Percentiles rank a stretch among this genome's conserved stretches.
phyloP scores from a whole-genome alignment of 2,113 vertebrate species.

The Gadus chalcogrammus region DNA sequence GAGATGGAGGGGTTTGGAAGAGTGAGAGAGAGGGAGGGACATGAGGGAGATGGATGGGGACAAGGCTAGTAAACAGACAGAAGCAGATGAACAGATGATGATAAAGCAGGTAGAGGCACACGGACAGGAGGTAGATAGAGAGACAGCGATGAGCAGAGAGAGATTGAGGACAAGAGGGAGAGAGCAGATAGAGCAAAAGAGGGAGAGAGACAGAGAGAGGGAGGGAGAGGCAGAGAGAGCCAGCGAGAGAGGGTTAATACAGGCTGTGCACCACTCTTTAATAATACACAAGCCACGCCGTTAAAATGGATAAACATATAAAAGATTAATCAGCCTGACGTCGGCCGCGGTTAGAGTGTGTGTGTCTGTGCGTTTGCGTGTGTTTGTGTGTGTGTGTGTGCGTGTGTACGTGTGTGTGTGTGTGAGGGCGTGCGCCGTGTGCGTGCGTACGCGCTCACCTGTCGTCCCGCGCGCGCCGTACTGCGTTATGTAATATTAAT shows the following conservation, averaged over 20 bases:
- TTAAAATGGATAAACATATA: constrained; percentile 75
- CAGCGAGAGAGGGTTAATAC: constrained; percentile 60
- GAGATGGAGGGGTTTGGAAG: background rate
- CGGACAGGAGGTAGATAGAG: constrained; percentile 6
- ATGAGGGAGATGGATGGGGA: constrained; percentile 46
- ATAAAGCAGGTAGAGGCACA: constrained; percentile 37
- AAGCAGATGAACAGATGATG: constrained; percentile 50
- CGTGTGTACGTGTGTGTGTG: background rate
- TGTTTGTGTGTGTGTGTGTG: constrained; percentile 7
- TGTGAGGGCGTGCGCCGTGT: background rate
- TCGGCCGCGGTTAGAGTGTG: constrained; percentile 21
- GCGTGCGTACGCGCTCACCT: background rate
- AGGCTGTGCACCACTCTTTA: constrained; percentile 51
- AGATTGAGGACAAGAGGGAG: no score
- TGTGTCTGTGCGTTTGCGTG: constrained; percentile 15
- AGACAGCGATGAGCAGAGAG: no score
- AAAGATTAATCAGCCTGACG: constrained; percentile 69
- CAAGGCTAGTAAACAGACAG: constrained; percentile 50
- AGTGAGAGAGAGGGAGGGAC: constrained; percentile 21
- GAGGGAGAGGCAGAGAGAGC: no score
- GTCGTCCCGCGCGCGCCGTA: background rate
- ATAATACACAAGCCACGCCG: constrained; percentile 66
- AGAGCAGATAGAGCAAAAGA: no score
- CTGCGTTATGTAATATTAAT: background rate
- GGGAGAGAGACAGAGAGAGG: no score